Base-by-base conservation (phyloP, 2,888 invertebrate genomes). In the Agrochola macilenta region DNA sequence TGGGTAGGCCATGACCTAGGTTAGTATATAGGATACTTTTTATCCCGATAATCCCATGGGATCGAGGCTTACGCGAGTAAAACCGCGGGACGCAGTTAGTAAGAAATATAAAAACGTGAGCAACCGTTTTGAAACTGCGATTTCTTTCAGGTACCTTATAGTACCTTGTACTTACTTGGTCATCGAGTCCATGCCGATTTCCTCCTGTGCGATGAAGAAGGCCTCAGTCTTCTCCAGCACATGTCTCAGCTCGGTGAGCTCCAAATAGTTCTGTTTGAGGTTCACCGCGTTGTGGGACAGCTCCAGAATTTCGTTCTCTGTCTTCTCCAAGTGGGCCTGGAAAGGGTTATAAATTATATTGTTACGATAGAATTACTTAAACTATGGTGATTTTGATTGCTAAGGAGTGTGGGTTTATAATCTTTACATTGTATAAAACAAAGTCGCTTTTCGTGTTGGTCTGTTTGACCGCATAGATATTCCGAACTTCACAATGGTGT, bases 291-390 rank as follows among this genome's bases (percentile, higher is more conserved):
- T 99, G 91, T 98, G 98, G 79, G 99, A 99, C 83, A 99, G 97
- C 95, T 99, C 99, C 74, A 98, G 97, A 87, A 99, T 98, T 95
- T 99, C 99, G 88, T 98, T 98, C 94, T 99, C 99, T 39, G 99
- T 98, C 96, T 99, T 99, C 95, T 99, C 99, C 93, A 99, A 97
- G 88, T 99, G 99, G 0, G 98, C 98, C 97, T 98, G 94, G 35
- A 95, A 84, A 52, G 49, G 30, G 63, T 73, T 9, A 69, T 60
- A 9, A 61, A 61, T 46, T n/a, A 43, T 43, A 23, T 60, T 81
- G 20, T 46, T 12, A 46, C 11, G 17, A 58, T 11, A 11, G 11
- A 0, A 35, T 7, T 58, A 35, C 20, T 20, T 26, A 46, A n/a
- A 17, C 17, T 26, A 66, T 69, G 7, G 17, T 20, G n/a, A n/a